These are phyloP conservation scores for Melanotus villosus DNA, from an alignment of 2,888 invertebrate genomes.

Conservation along the genomic window DNA sequence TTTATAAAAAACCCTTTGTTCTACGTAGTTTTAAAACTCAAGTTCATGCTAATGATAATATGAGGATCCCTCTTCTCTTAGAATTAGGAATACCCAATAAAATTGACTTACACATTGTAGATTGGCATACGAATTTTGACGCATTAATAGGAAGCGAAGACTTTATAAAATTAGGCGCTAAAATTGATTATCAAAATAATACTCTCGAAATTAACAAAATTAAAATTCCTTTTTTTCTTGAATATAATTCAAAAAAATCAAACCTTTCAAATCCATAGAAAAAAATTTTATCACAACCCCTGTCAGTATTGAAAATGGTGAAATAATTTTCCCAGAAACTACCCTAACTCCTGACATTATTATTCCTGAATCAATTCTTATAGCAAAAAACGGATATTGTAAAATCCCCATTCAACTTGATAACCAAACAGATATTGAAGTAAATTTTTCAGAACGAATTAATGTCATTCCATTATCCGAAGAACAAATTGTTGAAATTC, in stretches of 20 bases:
- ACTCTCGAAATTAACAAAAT: constrained; percentile 15
- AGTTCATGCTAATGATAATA: constrained; percentile 11
- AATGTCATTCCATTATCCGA: no score
- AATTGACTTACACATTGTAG: constrained; percentile 22
- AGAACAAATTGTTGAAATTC: no score
- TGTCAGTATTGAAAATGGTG: constrained; percentile 16
- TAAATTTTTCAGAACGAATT: not conserved
- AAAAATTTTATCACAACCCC: not conserved
- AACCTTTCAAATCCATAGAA: constrained; percentile 6
- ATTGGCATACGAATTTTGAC: constrained; percentile 33
- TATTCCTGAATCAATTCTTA: constrained; percentile 26
- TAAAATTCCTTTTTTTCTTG: constrained; percentile 18
- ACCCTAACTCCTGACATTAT: not conserved
- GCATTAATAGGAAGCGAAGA: constrained; percentile 25
- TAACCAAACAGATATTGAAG: not conserved
- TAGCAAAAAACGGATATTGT: constrained; percentile 25
- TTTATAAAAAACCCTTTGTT: constrained; percentile 34
- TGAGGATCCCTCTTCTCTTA: constrained; percentile 14
- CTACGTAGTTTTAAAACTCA: constrained; percentile 14
- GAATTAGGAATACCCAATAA: constrained; percentile 23
- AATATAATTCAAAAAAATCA: constrained; percentile 9
- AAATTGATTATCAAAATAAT: constrained; percentile 30
- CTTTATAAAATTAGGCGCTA: constrained; percentile 17
- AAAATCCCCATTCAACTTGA: not conserved
- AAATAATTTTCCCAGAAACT: constrained; percentile 15